These are phyloP conservation scores for Hetaerina titia DNA, from an alignment of 2,888 invertebrate species.

Conservation along the genomic window DNA sequence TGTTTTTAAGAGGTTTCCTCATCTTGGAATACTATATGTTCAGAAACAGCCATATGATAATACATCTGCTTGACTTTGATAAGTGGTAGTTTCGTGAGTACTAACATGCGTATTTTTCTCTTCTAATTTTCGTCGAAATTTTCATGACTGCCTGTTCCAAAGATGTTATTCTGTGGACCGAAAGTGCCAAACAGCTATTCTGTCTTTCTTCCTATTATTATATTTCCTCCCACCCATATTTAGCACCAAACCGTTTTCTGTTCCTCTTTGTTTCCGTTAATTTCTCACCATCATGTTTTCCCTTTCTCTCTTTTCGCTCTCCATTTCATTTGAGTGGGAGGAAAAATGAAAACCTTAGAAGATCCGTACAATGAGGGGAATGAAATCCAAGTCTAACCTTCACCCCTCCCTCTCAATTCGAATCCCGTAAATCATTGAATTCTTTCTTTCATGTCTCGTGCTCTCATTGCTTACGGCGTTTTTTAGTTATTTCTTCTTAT, in stretches of 20 bases:
- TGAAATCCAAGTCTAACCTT: neutral
- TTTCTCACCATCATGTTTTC: neutral
- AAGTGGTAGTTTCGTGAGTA: no score
- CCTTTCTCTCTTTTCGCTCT: neutral
- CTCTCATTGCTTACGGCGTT: neutral
- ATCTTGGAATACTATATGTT: neutral
- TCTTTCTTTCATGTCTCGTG: neutral
- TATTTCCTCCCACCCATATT: neutral
- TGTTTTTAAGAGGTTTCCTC: neutral
- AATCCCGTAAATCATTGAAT: neutral
- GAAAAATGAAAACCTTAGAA: conserved; percentile 19
- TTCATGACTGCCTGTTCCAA: neutral
- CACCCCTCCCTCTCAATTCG: neutral
- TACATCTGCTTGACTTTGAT: neutral
- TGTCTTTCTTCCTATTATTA: neutral
- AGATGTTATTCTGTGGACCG: neutral
- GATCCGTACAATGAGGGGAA: neutral
- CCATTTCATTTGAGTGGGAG: neutral
- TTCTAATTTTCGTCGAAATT: neutral
- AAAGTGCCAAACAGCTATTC: neutral
- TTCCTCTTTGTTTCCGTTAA: neutral
- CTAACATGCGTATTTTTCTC: neutral
- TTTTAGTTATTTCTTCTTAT: neutral
- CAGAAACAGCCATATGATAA: neutral
- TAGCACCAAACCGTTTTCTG: neutral